A percentile compares a stretch with the other conserved stretches of the same genome.
phyloP scores from a whole-genome alignment of 2,113 vertebrate genomes.

The Neoarius graeffei region DNA sequence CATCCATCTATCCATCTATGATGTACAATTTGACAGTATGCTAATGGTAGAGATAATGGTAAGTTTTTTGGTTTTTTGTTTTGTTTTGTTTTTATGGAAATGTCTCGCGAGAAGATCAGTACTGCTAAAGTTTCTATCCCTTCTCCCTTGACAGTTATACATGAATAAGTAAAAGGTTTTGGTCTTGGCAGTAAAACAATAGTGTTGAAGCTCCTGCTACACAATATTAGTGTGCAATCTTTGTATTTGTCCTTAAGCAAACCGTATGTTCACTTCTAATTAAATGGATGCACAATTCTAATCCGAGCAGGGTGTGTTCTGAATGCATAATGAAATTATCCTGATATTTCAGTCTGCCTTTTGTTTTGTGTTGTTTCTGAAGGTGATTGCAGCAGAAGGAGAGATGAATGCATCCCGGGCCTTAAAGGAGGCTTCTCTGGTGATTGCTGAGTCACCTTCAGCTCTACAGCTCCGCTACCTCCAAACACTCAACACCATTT shows the following conservation, averaged over 20 bases:
- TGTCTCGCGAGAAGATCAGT: not conserved
- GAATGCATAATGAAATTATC: not conserved
- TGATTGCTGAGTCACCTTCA: conserved; percentile 76
- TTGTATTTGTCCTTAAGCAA: not conserved
- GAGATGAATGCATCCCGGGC: conserved; percentile 84
- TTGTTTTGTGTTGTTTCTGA: conserved; percentile 12
- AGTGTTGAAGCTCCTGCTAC: not conserved
- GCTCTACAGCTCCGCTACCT: conserved; percentile 84
- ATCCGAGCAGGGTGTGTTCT: not conserved
- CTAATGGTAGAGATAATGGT: not conserved
- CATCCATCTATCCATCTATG: not conserved
- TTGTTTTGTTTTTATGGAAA: no score
- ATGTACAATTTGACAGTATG: not conserved
- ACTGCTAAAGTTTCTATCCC: not conserved
- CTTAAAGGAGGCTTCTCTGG: conserved; percentile 82
- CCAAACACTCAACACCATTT: conserved; percentile 78
- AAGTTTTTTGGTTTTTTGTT: no score
- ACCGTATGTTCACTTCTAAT: not conserved
- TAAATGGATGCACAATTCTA: not conserved
- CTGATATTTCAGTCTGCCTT: not conserved
- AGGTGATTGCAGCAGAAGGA: conserved; percentile 70
- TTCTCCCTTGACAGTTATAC: not conserved
- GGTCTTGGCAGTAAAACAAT: not conserved
- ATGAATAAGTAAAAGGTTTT: conserved; percentile 28
- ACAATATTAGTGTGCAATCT: not conserved